These are phyloP conservation scores for Xerus inauris DNA, from an alignment of 2,113 vertebrate species.

Conservation along the genomic window DNA sequence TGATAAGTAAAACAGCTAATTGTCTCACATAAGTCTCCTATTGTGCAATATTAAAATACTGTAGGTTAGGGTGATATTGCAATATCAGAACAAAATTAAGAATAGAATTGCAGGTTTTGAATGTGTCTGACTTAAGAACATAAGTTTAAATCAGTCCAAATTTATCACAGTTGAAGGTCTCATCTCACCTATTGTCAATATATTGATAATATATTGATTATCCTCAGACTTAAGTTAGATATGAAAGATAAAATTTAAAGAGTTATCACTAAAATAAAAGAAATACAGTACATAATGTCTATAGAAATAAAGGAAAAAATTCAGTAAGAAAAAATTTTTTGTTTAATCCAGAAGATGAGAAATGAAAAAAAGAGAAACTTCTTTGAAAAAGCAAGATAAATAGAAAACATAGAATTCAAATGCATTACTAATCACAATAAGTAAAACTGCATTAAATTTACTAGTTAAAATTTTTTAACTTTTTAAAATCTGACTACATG, in stretches of 20 bases:
- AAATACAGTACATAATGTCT: neutral
- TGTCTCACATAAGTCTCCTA: neutral
- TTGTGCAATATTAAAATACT: conserved; percentile 45
- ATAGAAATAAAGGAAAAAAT: neutral
- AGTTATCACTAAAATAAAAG: conserved; percentile 50
- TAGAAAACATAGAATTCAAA: neutral
- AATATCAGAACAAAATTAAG: conserved; percentile 34
- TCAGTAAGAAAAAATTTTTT: neutral
- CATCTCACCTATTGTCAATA: neutral
- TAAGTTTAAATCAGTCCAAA: neutral
- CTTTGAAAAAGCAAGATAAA: neutral
- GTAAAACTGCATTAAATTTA: conserved; percentile 6
- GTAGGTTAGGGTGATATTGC: conserved; percentile 1
- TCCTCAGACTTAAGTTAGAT: conserved; percentile 32
- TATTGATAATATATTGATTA: conserved; percentile 6
- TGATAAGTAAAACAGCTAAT: conserved; percentile 36
- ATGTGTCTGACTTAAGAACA: neutral
- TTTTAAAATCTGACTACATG: conserved; percentile 8
- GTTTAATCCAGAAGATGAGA: neutral
- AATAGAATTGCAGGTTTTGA: conserved; percentile 42
- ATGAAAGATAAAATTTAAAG: conserved; percentile 35
- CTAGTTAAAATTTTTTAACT: conserved; percentile 20
- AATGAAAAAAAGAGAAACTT: neutral
- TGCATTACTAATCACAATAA: conserved; percentile 10
- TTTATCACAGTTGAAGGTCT: neutral